Evolutionary conservation across 2,113 vertebrate genomes (phyloP), one percentile per base, ranked within the genome.

Genomic region (Vanacampus margaritifer): DNA sequence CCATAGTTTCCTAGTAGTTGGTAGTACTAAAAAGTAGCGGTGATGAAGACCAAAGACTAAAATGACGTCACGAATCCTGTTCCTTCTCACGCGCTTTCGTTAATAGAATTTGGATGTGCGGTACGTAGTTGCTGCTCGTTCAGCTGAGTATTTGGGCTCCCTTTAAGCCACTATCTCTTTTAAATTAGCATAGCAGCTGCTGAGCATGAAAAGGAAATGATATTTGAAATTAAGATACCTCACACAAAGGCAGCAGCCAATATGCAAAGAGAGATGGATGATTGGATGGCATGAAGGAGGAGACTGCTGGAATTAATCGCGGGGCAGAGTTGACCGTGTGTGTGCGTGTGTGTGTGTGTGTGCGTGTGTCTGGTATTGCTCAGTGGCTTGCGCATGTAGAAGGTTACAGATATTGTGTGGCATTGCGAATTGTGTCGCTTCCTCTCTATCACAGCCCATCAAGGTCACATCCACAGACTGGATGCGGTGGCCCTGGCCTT

Each of bases 391-490:
- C 56, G 71, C 68, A 8, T 75, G 78, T 70, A 28, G 86, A 89
- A 88, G 85, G 84, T 88, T 87, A 83, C 80, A 85, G 85, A 90
- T 89, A 90, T 86, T 89, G 83, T 87, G 86, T 79, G 79, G 85
- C 81, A 84, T 83, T 79, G 85, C 72, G 79, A 85, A 82, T 86
- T 46, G 79, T 86, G 88, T 88, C 82, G 77, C 84, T 87, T 86
- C 87, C 84, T 88, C 87, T 89, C 82, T 82, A 88, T 89, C 89
- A 86, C 83, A 82, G 78, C 76, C 83, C 83, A 88, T 88, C 89
- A 92, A 92, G 91, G 91, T 92, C 91, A 84, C 71, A 79, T 81
- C 84, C 84, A 84, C 84, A 88, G 85, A 87, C 84, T 81, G 84
- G 80, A 79, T 82, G 87, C 69, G 82, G 86, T 89, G 87, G 89